Evolutionary conservation across 2,888 invertebrate genomes (phyloP).

Genomic region (Blera fallax): DNA sequence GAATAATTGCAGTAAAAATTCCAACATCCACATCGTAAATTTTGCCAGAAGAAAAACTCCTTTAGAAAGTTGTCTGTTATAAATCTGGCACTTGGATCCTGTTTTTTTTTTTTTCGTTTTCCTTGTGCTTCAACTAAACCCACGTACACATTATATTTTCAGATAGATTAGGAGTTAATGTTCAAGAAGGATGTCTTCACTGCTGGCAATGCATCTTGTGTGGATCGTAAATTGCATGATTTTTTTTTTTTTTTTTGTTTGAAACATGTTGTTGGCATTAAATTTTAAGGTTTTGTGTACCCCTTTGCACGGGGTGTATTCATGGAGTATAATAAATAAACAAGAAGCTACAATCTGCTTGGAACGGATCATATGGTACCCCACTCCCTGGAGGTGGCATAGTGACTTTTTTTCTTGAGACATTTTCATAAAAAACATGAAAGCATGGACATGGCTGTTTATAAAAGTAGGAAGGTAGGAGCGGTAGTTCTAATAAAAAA

Average conservation of each 20-base stretch:
- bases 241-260: background rate
- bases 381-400: too few relatives aligned
- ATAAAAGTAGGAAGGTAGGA: too few relatives aligned
- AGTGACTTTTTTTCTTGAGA: too few relatives aligned
- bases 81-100: slow-evolving; percentile 47
- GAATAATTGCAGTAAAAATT: slow-evolving; percentile 42
- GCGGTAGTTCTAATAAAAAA: too few relatives aligned
- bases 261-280: background rate
- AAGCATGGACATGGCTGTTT: too few relatives aligned
- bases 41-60: slow-evolving; percentile 3
- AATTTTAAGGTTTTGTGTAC: too few relatives aligned
- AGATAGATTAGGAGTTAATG: slow-evolving; percentile 54
- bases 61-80: slow-evolving; percentile 39
- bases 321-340: too few relatives aligned
- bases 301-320: too few relatives aligned
- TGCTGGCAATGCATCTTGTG: slow-evolving; percentile 39
- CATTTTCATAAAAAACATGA: too few relatives aligned
- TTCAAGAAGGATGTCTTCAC: slow-evolving; percentile 49
- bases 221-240: slow-evolving; percentile 41
- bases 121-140: too few relatives aligned
- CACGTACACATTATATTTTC: slow-evolving; percentile 5
- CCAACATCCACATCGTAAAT: slow-evolving; percentile 47
- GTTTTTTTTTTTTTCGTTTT: slow-evolving; percentile 3
- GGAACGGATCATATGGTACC: too few relatives aligned
- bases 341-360: too few relatives aligned